Evolutionary conservation across 1,140 invertebrate genomes (phyloP), one percentile per base, ranked within the genome.

Genomic region (Bombus consobrinus): DNA sequence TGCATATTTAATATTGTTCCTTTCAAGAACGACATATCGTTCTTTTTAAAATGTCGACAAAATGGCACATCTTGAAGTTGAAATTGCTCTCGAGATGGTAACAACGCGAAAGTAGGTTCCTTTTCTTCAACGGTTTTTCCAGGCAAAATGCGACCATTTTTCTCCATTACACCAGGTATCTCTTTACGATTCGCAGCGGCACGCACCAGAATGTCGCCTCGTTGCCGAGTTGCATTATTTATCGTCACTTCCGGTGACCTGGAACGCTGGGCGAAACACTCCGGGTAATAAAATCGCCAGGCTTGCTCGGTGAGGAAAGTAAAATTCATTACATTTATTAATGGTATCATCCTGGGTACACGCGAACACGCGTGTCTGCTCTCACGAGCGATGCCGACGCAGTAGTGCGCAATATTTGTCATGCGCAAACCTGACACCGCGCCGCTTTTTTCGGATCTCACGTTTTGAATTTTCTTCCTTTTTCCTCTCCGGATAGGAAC

Each of bases 251-350:
- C 34, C 69, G 80, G 53, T 41, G 34, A 66, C 47, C 34, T 6
- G 78, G 34, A 13, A 53, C 78, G 71, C 10, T n/a, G 34, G 32
- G 72, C 34, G 81, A 76, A 68, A 76, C 81, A 39, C 41, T 47
- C 32, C 32, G 57, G 39, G 59, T 76, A 83, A 83, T 83, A 83
- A 83, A 83, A 83, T 83, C 62, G 59, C 81, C 41, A 18, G 41
- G 25, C 32, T 41, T n/a, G 71, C 69, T 22, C 32, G 28, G 32
- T 12, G 72, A 47, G 81, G 32, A 76, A 64, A 59, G 41, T 32
- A 66, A 76, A 83, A 83, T 76, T 83, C 81, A n/a, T 83, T 83
- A 83, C 81, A 39, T 83, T 76, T 76, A 83, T 83, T 83, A 83
- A 76, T 66, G 59, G 81, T 76, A 43, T 76, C 81, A 64, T 37